These are phyloP conservation scores for Pachyramphus minor DNA, from an alignment of 2,113 vertebrate species.

Conservation along the genomic window DNA sequence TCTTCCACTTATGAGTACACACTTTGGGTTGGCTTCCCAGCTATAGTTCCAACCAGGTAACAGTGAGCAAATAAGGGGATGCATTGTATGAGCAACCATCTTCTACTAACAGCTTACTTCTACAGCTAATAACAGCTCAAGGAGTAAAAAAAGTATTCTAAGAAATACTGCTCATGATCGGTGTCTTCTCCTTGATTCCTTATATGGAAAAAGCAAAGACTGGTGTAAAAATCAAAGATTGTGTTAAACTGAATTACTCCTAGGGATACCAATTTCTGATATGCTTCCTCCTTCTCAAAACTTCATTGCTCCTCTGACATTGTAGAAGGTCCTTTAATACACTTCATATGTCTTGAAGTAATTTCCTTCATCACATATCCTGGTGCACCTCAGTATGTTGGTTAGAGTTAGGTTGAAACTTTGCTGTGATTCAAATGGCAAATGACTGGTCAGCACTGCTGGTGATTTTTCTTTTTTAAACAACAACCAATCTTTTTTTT, in stretches of 20 bases:
- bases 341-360: not conserved
- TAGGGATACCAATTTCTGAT: not conserved
- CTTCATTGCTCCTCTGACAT: not conserved
- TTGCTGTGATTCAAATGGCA: not conserved
- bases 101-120: not conserved
- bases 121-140: not conserved
- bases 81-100: not conserved
- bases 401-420: not conserved
- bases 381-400: not conserved
- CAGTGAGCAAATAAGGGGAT: not conserved
- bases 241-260: not conserved
- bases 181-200: not conserved
- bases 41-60: not conserved
- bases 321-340: not conserved
- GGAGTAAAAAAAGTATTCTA: not conserved
- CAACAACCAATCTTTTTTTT: not conserved
- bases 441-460: not conserved
- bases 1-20: not conserved
- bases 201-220: not conserved
- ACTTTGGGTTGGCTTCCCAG: not conserved
- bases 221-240: not conserved
- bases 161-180: not conserved
- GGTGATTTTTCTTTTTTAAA: not conserved
- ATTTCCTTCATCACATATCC: not conserved
- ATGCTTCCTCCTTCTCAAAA: not conserved